These are phyloP conservation scores for Melanophora roralis DNA, from an alignment of 2,888 invertebrate genomes.

Conservation along the genomic window DNA sequence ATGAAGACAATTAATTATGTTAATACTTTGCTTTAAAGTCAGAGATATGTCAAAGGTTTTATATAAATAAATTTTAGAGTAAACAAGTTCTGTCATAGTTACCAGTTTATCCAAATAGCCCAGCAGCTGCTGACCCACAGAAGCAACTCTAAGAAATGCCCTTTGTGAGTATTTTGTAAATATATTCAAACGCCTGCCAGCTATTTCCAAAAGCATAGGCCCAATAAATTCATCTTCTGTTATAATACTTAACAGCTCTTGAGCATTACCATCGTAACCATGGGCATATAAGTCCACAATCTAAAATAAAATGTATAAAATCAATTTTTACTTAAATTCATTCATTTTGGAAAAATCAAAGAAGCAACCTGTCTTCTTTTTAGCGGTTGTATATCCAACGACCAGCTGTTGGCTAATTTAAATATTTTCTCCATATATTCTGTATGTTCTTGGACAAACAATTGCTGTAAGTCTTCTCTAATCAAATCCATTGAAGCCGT, in stretches of 20 bases:
- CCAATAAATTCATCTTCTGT: slow-evolving; percentile 84
- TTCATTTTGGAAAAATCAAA: not conserved
- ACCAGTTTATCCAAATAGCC: slow-evolving; percentile 86
- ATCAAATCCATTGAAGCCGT: slow-evolving; percentile 86
- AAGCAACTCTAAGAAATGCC: slow-evolving; percentile 84
- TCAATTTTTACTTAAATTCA: not conserved
- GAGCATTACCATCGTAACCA: slow-evolving; percentile 81
- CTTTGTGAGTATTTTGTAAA: slow-evolving; percentile 80
- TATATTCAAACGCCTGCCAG: slow-evolving; percentile 87
- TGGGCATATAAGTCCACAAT: slow-evolving; percentile 81
- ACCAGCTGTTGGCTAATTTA: slow-evolving; percentile 86
- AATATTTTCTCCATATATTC: slow-evolving; percentile 86
- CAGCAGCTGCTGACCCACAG: slow-evolving; percentile 86
- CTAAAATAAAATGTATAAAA: too few relatives aligned
- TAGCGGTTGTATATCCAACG: slow-evolving; percentile 84
- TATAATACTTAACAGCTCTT: slow-evolving; percentile 82
- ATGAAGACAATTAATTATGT: too few relatives aligned
- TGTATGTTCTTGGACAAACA: slow-evolving; percentile 79
- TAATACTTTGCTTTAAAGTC: too few relatives aligned
- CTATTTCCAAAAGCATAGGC: slow-evolving; percentile 85
- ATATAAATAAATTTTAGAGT: slow-evolving; percentile 66
- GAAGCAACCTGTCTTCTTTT: slow-evolving; percentile 85
- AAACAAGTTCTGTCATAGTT: slow-evolving; percentile 70
- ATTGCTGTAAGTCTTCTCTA: slow-evolving; percentile 79
- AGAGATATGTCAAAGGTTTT: too few relatives aligned